Evolutionary conservation across 2,113 vertebrate genomes (phyloP).

Genomic region (Pseudorasbora parva): DNA sequence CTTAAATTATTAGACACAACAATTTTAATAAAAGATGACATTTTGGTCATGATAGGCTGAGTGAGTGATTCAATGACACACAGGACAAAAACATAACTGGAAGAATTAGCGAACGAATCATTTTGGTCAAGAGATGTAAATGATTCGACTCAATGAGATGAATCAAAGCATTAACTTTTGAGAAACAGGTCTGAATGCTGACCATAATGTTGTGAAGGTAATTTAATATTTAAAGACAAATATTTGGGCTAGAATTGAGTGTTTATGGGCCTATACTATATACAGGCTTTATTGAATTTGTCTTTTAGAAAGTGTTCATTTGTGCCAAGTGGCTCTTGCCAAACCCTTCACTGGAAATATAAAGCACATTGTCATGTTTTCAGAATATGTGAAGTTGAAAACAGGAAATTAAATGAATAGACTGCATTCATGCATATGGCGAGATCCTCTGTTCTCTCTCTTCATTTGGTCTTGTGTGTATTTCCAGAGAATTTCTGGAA

Average conservation of each 20-base stretch:
- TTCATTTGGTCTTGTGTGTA: constrained; percentile 1
- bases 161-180: background rate
- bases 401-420: constrained; percentile 47
- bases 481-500: background rate
- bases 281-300: background rate
- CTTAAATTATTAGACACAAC: background rate
- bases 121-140: background rate
- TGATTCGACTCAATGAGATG: background rate
- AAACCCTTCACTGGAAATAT: background rate
- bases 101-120: background rate
- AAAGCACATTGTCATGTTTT: constrained; percentile 27
- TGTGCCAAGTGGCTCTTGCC: background rate
- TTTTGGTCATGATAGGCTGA: background rate
- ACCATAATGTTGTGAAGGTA: background rate
- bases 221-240: background rate
- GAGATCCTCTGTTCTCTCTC: constrained; percentile 4
- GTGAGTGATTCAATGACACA: background rate
- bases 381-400: constrained; percentile 16
- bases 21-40: background rate
- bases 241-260: background rate
- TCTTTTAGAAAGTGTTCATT: background rate
- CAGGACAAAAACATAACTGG: background rate
- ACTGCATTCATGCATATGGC: constrained; percentile 16
- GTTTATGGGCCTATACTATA: too few species aligned
- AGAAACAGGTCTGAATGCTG: background rate